Base-by-base conservation (phyloP, 2,888 invertebrate species). In the Teleiodes luculella region DNA sequence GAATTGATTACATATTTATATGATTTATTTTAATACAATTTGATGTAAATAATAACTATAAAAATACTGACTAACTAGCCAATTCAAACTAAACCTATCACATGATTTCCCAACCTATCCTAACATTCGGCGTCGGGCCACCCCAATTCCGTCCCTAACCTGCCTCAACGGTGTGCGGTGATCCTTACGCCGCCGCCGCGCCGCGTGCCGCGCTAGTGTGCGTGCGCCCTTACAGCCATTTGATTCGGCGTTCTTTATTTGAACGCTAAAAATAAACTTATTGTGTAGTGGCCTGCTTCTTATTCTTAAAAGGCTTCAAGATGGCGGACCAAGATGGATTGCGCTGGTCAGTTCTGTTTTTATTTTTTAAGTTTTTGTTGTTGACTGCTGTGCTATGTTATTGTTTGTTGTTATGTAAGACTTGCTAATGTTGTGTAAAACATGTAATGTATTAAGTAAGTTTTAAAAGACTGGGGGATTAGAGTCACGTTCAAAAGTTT, bases 101-200 rank as follows among this genome's bases (percentile, higher is more conserved):
- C 78, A 82, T 79, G 77, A 76, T 78, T 73, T 80, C 84, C 83
- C 84, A 83, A 82, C 85, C 84, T 85, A 83, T 74, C 81, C 80
- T 80, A 83, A 86, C 83, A 83, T 86, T 86, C 73, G 85, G 83
- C 74, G 72, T 65, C 66, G 58, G 57, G 77, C 79, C 83, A 80
- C 84, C 86, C 86, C 80, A 83, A 83, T 81, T 83, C 78, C 71
- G 75, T 76, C 76, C 80, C 79, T 81, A 80, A 86, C 88, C 88
- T 87, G 80, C 87, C 88, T 86, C 78, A 88, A 77, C 59, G 18
- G 10, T 41, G 52, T 47, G 52, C 33, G 55, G 47, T 20, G 63
- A n/a, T 43, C 24, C 24, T 43, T 28, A 43, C 43, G 24, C 4
- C 64, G 7, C 28, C 43, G 24, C 4, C 64, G 7, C 28, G 14